These are phyloP conservation scores for Pachycephus smyrnensis DNA, from an alignment of 2,888 invertebrate genomes.

Conservation along the genomic window DNA sequence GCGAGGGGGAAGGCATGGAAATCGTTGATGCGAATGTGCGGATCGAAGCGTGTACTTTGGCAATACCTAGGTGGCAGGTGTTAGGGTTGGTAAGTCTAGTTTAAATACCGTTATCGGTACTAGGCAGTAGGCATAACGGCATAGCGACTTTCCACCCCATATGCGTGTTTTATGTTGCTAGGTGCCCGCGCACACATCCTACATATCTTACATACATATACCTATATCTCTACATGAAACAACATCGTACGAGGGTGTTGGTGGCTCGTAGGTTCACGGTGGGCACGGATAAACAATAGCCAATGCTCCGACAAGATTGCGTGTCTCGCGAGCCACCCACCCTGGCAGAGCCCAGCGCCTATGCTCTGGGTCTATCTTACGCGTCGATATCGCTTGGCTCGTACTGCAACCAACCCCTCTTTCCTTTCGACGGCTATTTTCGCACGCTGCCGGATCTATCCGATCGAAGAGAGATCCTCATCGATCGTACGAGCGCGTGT, in stretches of 20 bases:
- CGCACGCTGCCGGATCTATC: no score
- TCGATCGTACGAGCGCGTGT: no score
- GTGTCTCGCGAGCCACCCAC: constrained; percentile 34
- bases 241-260: background rate
- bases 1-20: no score
- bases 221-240: background rate
- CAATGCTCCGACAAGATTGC: constrained; percentile 46
- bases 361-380: background rate
- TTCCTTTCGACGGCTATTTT: no score
- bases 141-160: constrained; percentile 34
- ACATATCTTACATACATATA: background rate
- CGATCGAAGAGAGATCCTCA: no score
- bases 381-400: constrained; percentile 1
- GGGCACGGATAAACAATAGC: constrained; percentile 43
- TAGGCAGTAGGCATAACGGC: constrained; percentile 27
- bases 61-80: constrained; percentile 23
- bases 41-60: no score
- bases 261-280: background rate
- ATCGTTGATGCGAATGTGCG: no score
- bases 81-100: constrained; percentile 38
- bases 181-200: constrained; percentile 31
- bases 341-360: background rate
- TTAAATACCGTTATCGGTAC: constrained; percentile 50
- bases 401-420: no score
- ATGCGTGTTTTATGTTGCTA: constrained; percentile 44